Evolutionary conservation across 1,140 invertebrate genomes (phyloP), one percentile per base, ranked within the genome.

Genomic region (Dufourea novaeangliae): DNA sequence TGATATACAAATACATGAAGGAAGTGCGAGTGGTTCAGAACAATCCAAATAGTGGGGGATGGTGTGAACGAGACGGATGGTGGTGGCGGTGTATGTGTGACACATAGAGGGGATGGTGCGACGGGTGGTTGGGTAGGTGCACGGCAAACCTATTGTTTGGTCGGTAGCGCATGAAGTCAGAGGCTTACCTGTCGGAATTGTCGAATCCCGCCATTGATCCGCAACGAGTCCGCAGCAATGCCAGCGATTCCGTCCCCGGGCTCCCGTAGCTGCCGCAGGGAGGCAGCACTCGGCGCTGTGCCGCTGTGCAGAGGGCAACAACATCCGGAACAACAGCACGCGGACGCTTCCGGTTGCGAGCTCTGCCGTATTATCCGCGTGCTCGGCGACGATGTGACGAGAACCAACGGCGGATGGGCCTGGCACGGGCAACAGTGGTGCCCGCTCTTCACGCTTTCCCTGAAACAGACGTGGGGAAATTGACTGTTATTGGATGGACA

Each of bases 171-270:
- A 39, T 32, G 14, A 27, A n/a, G 46, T 20, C n/a, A n/a, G 54
- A 4, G 34, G 83, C 93, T 94, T 95, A 98, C 97, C 96, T 99
- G 98, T 93, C 98, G 97, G 93, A 99, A 99, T 86, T 98, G 97
- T 84, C 97, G 94, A 93, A 99, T 97, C 78, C 97, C 98, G 63
- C 98, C 98, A 93, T 99, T 99, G 92, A 99, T 97, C 79, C 98
- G 94, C 85, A 99, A 94, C 41, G 98, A 98, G 92, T 99, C 98
- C n/a, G 97, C 97, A 2, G 98, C 98, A 87, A 99, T 99, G 87
- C 97, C 97, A n/a, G 97, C 97, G 74, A 98, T 97, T 64, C 97
- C 97, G 89, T 98, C 97, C 44, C 95, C 94, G 27, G 95, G 95
- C 92, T 97, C 96, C 62, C 96, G 94, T 27, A 98, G 93, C 88